phyloP scores from a whole-genome alignment of 2,888 invertebrate species.

The Margaritifera margaritifera region DNA sequence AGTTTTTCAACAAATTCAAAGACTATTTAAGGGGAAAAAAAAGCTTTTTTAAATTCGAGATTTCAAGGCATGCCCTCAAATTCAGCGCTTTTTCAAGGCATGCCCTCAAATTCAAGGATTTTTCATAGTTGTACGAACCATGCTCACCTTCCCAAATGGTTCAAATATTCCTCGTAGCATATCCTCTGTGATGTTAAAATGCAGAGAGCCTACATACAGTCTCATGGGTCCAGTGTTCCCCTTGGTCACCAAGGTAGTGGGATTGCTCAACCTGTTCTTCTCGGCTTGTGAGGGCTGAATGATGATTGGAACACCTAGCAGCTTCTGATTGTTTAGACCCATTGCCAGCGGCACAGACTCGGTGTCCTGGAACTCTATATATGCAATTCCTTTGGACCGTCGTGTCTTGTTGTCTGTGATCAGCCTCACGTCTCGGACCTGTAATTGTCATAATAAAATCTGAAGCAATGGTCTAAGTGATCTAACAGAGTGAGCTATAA shows the following conservation, averaged over 20 bases:
- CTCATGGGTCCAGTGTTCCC: conserved; percentile 89
- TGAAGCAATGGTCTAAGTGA: background rate
- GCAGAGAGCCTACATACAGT: conserved; percentile 96
- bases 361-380: conserved; percentile 98
- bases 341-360: conserved; percentile 97
- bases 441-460: conserved; percentile 23
- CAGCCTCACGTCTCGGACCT: conserved; percentile 92
- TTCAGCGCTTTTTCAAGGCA: too few species aligned
- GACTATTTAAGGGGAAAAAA: too few species aligned
- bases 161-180: conserved; percentile 99
- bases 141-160: conserved; percentile 88
- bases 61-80: too few species aligned
- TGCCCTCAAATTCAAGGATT: background rate
- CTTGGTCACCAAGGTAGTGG: conserved; percentile 57
- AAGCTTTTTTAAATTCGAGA: too few species aligned
- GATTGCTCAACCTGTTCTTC: conserved; percentile 75
- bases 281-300: conserved; percentile 98
- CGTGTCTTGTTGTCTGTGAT: conserved; percentile 99
- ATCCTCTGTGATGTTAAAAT: conserved; percentile 98
- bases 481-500: background rate
- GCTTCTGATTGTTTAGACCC: conserved; percentile 94
- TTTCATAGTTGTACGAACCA: too few species aligned
- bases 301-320: conserved; percentile 96
- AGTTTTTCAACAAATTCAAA: too few species aligned
- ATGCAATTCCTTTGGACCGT: conserved; percentile 99